Evolutionary conservation across 2,113 vertebrate genomes (phyloP).

Genomic region (Pimephales promelas): DNA sequence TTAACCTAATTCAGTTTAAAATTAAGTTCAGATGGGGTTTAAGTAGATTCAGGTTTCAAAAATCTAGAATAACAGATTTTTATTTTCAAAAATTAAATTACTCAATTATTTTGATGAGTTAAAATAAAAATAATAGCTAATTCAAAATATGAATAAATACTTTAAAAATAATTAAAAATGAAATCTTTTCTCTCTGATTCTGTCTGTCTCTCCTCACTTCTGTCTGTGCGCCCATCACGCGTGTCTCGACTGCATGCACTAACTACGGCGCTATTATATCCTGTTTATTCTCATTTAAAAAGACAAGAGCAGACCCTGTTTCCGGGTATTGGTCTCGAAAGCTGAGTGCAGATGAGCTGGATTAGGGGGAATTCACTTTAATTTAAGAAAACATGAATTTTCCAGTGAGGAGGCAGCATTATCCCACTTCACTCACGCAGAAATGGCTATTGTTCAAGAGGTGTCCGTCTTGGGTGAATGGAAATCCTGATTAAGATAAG

Average conservation of each 20-base stretch:
- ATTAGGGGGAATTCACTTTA: slow-evolving; percentile 57
- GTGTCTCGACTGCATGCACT: not conserved
- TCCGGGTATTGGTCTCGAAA: slow-evolving; percentile 31
- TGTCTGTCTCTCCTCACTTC: not conserved
- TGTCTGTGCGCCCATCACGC: no score
- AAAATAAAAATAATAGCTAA: no score
- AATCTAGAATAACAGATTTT: no score
- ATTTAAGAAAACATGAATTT: slow-evolving; percentile 62
- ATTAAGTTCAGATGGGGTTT: no score
- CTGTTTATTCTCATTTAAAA: slow-evolving; percentile 56
- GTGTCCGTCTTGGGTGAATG: slow-evolving; percentile 14
- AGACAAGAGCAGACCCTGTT: slow-evolving; percentile 2
- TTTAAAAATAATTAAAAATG: no score
- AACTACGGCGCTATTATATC: slow-evolving; percentile 36
- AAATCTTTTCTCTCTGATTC: not conserved
- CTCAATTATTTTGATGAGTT: no score
- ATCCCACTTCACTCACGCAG: slow-evolving; percentile 1
- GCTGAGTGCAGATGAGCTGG: slow-evolving; percentile 49
- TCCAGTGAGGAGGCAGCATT: slow-evolving; percentile 35
- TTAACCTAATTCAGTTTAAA: no score
- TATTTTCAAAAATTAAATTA: no score
- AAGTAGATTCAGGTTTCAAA: no score
- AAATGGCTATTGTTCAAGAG: slow-evolving; percentile 17
- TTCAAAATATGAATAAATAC: no score
- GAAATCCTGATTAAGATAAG: slow-evolving; percentile 7